Evolutionary conservation across 2,113 vertebrate genomes (phyloP).

Genomic region (Entosphenus tridentatus): DNA sequence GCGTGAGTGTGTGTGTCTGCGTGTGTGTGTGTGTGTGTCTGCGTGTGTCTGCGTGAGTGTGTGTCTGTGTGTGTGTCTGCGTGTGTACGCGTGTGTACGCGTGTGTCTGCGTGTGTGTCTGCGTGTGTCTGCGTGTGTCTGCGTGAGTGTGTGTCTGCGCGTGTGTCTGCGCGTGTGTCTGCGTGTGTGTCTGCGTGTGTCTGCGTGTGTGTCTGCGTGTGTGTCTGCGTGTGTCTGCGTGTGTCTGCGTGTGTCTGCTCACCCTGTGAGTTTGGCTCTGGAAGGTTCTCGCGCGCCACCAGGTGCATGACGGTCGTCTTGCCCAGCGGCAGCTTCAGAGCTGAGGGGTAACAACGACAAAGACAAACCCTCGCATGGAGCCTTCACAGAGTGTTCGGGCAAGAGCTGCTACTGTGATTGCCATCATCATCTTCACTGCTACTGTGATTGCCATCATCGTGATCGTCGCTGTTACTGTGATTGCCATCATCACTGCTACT

Average conservation of each 20-base stretch:
- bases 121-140: slow-evolving; percentile 1
- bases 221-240: not conserved
- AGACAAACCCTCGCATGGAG: too few species aligned
- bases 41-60: not conserved
- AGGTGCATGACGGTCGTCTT: slow-evolving; percentile 43
- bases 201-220: not conserved
- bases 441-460: too few species aligned
- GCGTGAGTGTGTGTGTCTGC: not conserved
- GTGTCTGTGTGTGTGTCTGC: too few species aligned
- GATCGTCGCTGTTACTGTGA: too few species aligned
- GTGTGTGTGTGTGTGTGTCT: not conserved
- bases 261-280: slow-evolving; percentile 44
- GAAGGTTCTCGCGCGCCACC: slow-evolving; percentile 41
- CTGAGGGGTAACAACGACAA: slow-evolving; percentile 13
- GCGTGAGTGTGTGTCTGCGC: not conserved
- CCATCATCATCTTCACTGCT: too few species aligned
- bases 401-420: too few species aligned
- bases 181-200: not conserved
- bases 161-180: not conserved
- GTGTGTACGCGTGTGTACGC: not conserved
- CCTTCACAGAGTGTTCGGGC: too few species aligned
- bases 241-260: slow-evolving; percentile 10
- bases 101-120: not conserved
- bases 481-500: too few species aligned
- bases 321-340: slow-evolving; percentile 34